These are phyloP conservation scores for Argopecten irradians DNA, from an alignment of 1,140 invertebrate species.

Conservation along the genomic window DNA sequence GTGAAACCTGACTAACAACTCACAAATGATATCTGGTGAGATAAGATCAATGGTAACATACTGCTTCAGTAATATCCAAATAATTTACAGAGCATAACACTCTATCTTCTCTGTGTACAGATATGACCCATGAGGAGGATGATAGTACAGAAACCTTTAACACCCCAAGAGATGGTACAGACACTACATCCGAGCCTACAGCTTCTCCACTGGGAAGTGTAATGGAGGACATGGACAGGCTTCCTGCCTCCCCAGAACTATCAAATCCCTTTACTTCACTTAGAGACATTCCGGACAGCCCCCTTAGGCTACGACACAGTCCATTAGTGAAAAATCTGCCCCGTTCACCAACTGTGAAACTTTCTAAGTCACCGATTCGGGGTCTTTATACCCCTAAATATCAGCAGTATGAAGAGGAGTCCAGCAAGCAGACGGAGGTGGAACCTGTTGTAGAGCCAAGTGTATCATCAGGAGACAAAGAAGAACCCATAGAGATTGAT, in stretches of 20 bases:
- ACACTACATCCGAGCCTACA: neutral
- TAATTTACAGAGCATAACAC: neutral
- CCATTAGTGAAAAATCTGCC: conserved; percentile 24
- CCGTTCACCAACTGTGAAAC: conserved; percentile 47
- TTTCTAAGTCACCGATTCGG: neutral
- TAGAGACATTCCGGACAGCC: neutral
- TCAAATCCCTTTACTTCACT: neutral
- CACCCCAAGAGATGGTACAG: neutral
- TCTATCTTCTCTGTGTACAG: neutral
- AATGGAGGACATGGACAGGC: neutral
- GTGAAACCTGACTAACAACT: too few species aligned
- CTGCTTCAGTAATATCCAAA: neutral
- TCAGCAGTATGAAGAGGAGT: neutral
- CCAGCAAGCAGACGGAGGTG: neutral
- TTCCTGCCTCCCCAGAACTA: neutral
- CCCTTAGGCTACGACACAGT: conserved; percentile 3
- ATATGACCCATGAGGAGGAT: neutral
- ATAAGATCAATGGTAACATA: neutral
- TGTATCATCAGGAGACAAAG: neutral
- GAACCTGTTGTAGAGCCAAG: too few species aligned
- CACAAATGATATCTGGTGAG: neutral
- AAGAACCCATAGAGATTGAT: neutral
- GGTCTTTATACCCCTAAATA: conserved; percentile 26
- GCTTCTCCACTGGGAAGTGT: conserved; percentile 2
- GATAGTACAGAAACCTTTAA: conserved; percentile 24